A percentile compares a stretch with the other conserved stretches of the same genome.
phyloP scores from a whole-genome alignment of 1,140 invertebrate species.

The Heliconius hewitsoni region DNA sequence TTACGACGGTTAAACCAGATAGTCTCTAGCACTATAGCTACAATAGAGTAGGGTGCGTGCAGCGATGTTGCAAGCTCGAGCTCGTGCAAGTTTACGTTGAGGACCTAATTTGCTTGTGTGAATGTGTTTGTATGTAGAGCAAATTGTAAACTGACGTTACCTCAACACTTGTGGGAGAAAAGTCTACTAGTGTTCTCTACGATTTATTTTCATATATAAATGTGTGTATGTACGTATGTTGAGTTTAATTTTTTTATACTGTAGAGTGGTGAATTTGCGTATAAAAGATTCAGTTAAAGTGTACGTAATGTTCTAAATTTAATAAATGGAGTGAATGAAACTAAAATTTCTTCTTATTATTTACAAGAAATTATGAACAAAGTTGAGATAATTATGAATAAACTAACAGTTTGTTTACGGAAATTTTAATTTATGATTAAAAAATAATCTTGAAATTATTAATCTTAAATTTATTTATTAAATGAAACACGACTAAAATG shows the following conservation, averaged over 20 bases:
- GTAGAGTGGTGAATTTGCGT: neutral
- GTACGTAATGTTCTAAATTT: neutral
- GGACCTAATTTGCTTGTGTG: constrained; percentile 14
- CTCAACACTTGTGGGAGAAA: neutral
- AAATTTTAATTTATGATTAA: too few relatives aligned
- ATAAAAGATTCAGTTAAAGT: neutral
- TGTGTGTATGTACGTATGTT: neutral
- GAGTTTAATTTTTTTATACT: neutral
- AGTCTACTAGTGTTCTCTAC: neutral
- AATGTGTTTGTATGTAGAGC: constrained; percentile 3
- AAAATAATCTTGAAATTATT: neutral
- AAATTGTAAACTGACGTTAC: constrained; percentile 10
- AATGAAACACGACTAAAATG: neutral
- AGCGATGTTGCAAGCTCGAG: constrained; percentile 35
- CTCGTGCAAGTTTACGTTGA: constrained; percentile 35
- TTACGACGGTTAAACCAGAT: constrained; percentile 12
- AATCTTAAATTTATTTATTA: neutral
- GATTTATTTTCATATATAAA: neutral
- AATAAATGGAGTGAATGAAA: too few relatives aligned
- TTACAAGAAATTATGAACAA: too few relatives aligned
- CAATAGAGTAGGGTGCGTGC: constrained; percentile 35
- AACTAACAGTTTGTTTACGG: too few relatives aligned
- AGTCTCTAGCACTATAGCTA: constrained; percentile 1
- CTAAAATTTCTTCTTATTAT: too few relatives aligned
- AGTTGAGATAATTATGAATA: too few relatives aligned